These are phyloP conservation scores for Smittia aterrima DNA, from an alignment of 2,888 invertebrate genomes.

Conservation along the genomic window DNA sequence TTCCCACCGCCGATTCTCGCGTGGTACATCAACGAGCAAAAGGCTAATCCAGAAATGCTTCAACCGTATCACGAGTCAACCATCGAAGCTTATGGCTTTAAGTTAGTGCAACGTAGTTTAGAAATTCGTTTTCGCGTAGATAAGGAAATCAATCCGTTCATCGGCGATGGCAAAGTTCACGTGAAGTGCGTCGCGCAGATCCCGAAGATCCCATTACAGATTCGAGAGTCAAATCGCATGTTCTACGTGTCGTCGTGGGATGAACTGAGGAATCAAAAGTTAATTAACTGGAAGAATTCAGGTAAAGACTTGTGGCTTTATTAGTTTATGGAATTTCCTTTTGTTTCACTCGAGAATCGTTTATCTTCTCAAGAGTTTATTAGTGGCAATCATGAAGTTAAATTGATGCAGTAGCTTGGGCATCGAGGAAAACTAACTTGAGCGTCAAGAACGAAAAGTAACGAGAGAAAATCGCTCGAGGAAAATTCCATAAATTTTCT, in stretches of 20 bases:
- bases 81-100: conserved; percentile 52
- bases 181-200: conserved; percentile 54
- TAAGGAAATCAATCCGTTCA: conserved; percentile 46
- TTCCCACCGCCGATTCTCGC: conserved; percentile 23
- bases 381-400: neutral
- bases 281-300: conserved; percentile 48
- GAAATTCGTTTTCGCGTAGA: conserved; percentile 53
- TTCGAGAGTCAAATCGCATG: conserved; percentile 50
- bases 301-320: conserved; percentile 45
- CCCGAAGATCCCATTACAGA: conserved; percentile 51
- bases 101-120: conserved; percentile 50
- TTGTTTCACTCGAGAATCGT: neutral
- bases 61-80: conserved; percentile 52
- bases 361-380: neutral
- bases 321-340: neutral
- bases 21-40: conserved; percentile 40
- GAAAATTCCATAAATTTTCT: neutral
- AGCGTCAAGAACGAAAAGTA: neutral
- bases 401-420: neutral
- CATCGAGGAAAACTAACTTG: neutral
- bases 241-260: conserved; percentile 50
- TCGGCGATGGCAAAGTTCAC: conserved; percentile 46
- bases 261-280: conserved; percentile 53
- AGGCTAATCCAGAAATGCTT: conserved; percentile 46
- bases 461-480: neutral